Base-by-base conservation (phyloP, 2,113 vertebrate species). In the Cygnus buccinator region DNA sequence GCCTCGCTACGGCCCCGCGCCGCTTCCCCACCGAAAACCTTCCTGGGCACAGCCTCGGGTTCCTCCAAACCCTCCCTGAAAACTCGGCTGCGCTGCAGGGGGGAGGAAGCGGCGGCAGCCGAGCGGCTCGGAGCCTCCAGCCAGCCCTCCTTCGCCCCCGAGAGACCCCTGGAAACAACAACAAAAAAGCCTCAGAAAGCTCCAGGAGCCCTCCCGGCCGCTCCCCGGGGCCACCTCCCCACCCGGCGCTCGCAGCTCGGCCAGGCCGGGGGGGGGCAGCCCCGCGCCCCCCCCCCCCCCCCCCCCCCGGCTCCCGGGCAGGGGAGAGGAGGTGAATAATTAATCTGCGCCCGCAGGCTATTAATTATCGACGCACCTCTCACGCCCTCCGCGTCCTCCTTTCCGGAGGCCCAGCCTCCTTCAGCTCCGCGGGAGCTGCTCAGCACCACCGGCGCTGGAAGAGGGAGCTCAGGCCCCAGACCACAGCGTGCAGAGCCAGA, bases 71-170 rank as follows among this genome's bases (percentile, higher is more conserved):
- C 12, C 54, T 31, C 41, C 62, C 33, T 8, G 31, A 39, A 17
- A 23, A 28, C 7, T 1, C 15, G 33, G 33, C 17, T 6, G 1
- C 54, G 57, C 39, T n/a, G 13, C 54, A 10, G 2, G 8, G 8
- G 50, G 43, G 8, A 50, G 31, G 33, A 66, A 55, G 13, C 25
- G 3, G 75, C 33, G 4, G 17, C 1, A 8, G 31, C 43, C 4
- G 28, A 61, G 39, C 28, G 18, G 33, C 8, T 25, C 22, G 46
- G 10, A 68, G n/a, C 79, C 62, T 5, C n/a, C 48, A 2, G 20
- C 11, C 11, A 25, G 39, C 41, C 62, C 9, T 2, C 9, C 25
- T 3, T 1, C 3, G 0, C 1, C 1, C 14, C 54, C 5, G 0
- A 13, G 15, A 26, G 25, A 29, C 19, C 15, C 44, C 26, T 1